Percentiles rank a stretch among this genome's conserved stretches.
phyloP scores from a whole-genome alignment of 2,888 invertebrate genomes.

The Galerucella nymphaeae region DNA sequence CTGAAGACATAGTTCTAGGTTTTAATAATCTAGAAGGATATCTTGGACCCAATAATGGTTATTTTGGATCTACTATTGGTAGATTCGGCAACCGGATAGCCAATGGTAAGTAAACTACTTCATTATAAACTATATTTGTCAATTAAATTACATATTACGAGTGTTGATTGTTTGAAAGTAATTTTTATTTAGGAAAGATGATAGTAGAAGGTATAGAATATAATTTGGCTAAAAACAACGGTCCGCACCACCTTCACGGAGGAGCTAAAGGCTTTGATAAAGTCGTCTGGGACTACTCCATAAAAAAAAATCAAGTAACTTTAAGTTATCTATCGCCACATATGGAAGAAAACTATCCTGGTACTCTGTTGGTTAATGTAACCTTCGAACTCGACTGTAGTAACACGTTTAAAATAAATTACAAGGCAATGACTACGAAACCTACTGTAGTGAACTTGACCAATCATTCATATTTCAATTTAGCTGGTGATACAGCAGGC shows the following conservation, averaged over 20 bases:
- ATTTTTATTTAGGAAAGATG: conserved; percentile 34
- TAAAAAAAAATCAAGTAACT: conserved; percentile 67
- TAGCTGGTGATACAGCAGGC: conserved; percentile 86
- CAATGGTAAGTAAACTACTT: conserved; percentile 28
- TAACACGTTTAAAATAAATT: conserved; percentile 80
- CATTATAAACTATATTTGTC: background rate
- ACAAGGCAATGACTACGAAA: conserved; percentile 79
- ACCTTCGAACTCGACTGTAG: conserved; percentile 78
- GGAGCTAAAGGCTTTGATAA: conserved; percentile 87
- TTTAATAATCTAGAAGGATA: conserved; percentile 47
- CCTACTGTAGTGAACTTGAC: conserved; percentile 88
- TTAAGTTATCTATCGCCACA: conserved; percentile 82
- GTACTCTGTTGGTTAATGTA: conserved; percentile 77
- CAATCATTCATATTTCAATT: conserved; percentile 90
- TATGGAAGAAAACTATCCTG: conserved; percentile 90
- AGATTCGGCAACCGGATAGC: conserved; percentile 47
- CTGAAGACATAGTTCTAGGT: conserved; percentile 47
- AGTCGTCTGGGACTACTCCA: conserved; percentile 50
- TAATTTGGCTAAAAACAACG: conserved; percentile 76
- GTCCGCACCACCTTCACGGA: conserved; percentile 82
- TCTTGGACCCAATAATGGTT: conserved; percentile 42
- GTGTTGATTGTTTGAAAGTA: background rate
- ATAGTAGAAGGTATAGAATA: conserved; percentile 74
- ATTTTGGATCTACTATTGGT: conserved; percentile 47
- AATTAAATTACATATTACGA: background rate